Percentiles rank a stretch among this genome's conserved stretches.
Evolutionary conservation across 2,797 vertebrate genomes (phyloP).

Genomic region (Platyrinchus mystaceus): DNA sequence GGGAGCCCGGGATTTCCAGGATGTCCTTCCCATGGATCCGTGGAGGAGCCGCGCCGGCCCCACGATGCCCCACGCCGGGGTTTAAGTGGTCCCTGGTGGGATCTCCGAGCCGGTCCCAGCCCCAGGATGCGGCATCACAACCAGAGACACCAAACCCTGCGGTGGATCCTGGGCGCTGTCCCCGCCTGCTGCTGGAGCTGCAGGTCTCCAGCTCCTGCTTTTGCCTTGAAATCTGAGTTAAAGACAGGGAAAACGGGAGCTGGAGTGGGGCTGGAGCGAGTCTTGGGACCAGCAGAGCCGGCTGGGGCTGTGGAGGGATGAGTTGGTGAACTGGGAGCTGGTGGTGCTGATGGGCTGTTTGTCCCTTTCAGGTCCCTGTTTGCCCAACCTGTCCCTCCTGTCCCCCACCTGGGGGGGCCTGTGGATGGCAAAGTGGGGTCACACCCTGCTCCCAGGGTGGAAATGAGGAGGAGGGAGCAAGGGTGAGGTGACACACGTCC

Average conservation of each 20-base stretch:
- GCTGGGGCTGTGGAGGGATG: neutral
- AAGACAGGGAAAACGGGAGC: rapidly evolving
- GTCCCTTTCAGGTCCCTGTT: rapidly evolving
- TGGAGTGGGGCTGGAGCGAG: neutral
- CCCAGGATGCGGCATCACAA: neutral
- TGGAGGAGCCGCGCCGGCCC: neutral
- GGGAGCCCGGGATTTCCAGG: neutral
- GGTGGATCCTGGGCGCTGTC: rapidly evolving
- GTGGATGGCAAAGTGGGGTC: neutral
- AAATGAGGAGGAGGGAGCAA: neutral
- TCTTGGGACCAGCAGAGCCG: neutral
- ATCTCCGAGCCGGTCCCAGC: neutral
- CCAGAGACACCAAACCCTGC: rapidly evolving
- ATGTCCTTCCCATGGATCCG: rapidly evolving
- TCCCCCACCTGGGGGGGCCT: neutral
- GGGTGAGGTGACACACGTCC: rapidly evolving
- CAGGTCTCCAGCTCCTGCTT: neutral
- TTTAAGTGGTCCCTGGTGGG: neutral
- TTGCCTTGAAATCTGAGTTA: neutral
- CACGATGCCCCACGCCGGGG: rapidly evolving
- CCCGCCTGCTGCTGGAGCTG: neutral
- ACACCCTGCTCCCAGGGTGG: neutral
- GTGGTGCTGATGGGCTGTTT: neutral
- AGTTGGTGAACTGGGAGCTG: neutral
- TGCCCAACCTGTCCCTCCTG: neutral